These are phyloP conservation scores for Drosophila nigricruria DNA, from an alignment of 2,888 invertebrate species.

Conservation along the genomic window DNA sequence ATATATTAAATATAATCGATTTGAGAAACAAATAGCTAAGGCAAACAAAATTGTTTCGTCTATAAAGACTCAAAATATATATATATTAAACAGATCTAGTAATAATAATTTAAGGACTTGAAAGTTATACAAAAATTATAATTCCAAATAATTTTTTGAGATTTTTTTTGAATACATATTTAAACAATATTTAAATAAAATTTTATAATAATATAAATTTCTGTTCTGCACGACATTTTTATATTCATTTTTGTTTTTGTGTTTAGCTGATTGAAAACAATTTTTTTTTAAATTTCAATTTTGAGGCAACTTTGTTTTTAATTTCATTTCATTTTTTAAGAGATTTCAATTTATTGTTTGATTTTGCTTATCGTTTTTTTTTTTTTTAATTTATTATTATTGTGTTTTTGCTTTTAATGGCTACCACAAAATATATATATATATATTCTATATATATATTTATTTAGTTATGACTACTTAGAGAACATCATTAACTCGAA, in stretches of 20 bases:
- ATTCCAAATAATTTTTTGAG: no score
- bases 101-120: no score
- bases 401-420: slow-evolving; percentile 37
- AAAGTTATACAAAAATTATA: no score
- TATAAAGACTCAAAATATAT: not conserved
- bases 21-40: not conserved
- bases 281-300: slow-evolving; percentile 6
- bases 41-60: not conserved
- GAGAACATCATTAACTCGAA: slow-evolving; percentile 80
- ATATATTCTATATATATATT: slow-evolving; percentile 26
- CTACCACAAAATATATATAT: slow-evolving; percentile 72
- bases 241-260: not conserved
- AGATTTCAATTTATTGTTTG: slow-evolving; percentile 42
- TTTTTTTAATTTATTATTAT: not conserved
- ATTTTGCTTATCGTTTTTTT: slow-evolving; percentile 22
- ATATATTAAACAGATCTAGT: no score
- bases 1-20: not conserved
- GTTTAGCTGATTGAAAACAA: slow-evolving; percentile 16
- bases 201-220: not conserved
- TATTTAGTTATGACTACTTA: slow-evolving; percentile 58
- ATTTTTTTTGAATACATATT: not conserved
- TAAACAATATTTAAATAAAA: not conserved
- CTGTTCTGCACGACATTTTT: not conserved
- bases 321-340: slow-evolving; percentile 5
- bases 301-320: slow-evolving; percentile 18